A percentile compares a stretch with the other conserved stretches of the same genome.
phyloP scores from a whole-genome alignment of 2,113 vertebrate genomes.

The Rhynchomys soricoides region DNA sequence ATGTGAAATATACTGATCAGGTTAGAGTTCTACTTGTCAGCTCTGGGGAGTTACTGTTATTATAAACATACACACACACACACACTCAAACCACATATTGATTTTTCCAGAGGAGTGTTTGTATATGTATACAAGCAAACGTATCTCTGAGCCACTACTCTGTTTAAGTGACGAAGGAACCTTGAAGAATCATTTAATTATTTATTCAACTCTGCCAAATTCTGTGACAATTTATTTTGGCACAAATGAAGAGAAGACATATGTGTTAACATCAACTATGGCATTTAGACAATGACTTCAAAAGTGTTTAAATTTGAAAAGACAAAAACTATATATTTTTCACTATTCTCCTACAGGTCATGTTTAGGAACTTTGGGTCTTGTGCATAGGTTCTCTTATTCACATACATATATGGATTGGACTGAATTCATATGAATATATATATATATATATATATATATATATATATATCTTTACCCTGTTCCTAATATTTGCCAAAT shows the following conservation, averaged over 20 bases:
- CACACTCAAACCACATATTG: too few relatives aligned
- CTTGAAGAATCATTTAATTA: slow-evolving; percentile 17
- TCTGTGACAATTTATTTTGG: background rate
- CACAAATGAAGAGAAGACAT: slow-evolving; percentile 61
- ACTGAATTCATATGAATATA: background rate
- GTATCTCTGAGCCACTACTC: slow-evolving; percentile 57
- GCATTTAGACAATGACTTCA: slow-evolving; percentile 8
- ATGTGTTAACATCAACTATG: background rate
- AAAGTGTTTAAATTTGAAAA: background rate
- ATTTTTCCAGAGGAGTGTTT: background rate
- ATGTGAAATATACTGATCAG: background rate
- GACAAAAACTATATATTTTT: background rate
- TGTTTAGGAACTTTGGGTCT: background rate
- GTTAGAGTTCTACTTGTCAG: background rate
- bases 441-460: background rate
- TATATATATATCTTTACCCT: too few relatives aligned
- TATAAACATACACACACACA: background rate
- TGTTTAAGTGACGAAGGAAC: slow-evolving; percentile 74
- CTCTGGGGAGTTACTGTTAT: background rate
- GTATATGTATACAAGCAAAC: slow-evolving; percentile 48
- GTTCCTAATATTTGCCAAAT: too few relatives aligned
- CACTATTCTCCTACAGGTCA: background rate
- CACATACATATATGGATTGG: background rate
- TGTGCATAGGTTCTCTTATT: background rate
- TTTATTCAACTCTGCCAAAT: background rate